phyloP scores from a whole-genome alignment of 2,113 vertebrate genomes.

The Pholis gunnellus region DNA sequence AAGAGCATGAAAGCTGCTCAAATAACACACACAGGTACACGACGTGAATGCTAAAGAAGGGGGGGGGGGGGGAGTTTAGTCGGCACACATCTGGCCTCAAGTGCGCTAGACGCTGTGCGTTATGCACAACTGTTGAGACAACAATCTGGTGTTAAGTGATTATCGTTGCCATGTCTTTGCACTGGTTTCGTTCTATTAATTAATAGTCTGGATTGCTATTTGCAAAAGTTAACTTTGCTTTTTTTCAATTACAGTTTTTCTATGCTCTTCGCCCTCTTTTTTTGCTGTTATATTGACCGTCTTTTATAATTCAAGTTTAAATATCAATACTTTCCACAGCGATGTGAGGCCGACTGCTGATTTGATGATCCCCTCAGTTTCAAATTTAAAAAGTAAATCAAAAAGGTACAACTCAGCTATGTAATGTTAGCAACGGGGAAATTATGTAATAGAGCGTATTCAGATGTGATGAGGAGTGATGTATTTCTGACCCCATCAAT shows the following conservation, averaged over 20 bases:
- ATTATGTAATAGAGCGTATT: background rate
- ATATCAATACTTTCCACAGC: background rate
- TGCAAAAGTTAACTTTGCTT: background rate
- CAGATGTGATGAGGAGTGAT: background rate
- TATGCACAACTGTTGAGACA: background rate
- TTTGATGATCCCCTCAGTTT: background rate
- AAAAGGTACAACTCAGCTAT: background rate
- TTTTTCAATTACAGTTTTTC: background rate
- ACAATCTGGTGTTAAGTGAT: background rate
- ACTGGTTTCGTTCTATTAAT: background rate
- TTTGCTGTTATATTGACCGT: background rate
- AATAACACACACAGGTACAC: conserved; percentile 37
- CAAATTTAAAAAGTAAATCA: background rate
- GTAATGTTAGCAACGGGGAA: background rate
- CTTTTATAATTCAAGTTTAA: background rate
- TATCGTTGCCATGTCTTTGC: conserved; percentile 2
- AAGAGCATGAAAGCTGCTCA: conserved; percentile 36
- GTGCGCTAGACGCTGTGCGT: background rate
- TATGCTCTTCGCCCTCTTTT: background rate
- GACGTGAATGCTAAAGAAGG: background rate
- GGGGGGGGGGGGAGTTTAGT: conserved; percentile 1
- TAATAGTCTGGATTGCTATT: conserved; percentile 1
- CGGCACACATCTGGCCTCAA: conserved; percentile 29
- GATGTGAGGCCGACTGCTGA: background rate
- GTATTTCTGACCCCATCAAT: background rate